These are phyloP conservation scores for Brachypodius melanocephalos DNA, from an alignment of 2,113 vertebrate genomes.

Conservation along the genomic window DNA sequence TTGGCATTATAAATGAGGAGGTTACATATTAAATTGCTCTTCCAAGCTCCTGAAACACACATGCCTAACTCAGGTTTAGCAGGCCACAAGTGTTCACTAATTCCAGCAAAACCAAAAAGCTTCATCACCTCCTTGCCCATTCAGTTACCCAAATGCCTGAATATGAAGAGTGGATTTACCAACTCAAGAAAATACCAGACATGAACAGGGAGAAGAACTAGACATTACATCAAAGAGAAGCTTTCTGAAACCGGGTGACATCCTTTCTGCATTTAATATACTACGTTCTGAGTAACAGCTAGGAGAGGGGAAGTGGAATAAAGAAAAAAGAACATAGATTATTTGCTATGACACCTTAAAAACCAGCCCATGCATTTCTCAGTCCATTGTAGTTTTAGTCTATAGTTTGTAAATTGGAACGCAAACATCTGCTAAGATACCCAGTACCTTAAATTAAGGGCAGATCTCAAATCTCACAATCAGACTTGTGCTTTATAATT, in stretches of 20 bases:
- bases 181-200: background rate
- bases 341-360: background rate
- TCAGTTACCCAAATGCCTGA: background rate
- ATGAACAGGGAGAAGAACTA: background rate
- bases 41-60: background rate
- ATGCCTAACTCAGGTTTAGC: background rate
- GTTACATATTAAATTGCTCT: background rate
- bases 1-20: background rate
- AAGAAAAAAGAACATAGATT: background rate
- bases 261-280: background rate
- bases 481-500: background rate
- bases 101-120: background rate
- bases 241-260: background rate
- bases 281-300: background rate
- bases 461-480: background rate
- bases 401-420: background rate
- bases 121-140: background rate
- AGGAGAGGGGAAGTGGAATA: background rate
- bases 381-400: background rate
- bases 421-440: background rate
- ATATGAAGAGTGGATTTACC: background rate
- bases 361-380: background rate
- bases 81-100: background rate
- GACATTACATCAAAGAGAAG: background rate
- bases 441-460: background rate